Evolutionary conservation across 2,113 vertebrate species (phyloP), one percentile per base, ranked within the genome.

Genomic region (Myotis lucifugus): DNA sequence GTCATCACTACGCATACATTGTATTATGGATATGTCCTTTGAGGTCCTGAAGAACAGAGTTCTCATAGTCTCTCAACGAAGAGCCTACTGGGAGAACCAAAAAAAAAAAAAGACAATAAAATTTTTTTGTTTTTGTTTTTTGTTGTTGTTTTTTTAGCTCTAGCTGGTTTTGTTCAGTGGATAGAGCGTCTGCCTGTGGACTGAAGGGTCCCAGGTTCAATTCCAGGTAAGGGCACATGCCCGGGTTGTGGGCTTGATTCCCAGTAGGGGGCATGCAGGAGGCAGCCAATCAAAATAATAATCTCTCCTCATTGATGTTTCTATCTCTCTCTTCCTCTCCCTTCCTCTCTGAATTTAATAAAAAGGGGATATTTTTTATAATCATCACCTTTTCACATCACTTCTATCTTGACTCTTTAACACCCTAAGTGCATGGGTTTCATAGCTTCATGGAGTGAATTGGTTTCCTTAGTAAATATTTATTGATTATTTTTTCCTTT

Each of bases 1-100:
- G 48, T 97, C 67, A 88, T 59, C 74, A 96, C 2, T 29, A 88
- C 9, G 74, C 6, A 50, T 21, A 93, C 29, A 83, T 88, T 82
- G 3, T 72, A 79, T 83, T 78, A 79, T 67, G 67, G 29, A 87
- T 87, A 76, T 95, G 3, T 64, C 21, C 61, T 64, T n/a, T 14
- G 3, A 76, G 18, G 29, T 90, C 14, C 56, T 46, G 13, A 88
- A 74, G 13, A 85, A 72, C 9, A 87, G 27, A 27, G 32, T 93
- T 94, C 21, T 93, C 23, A 88, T 17, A 79, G 50, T 86, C 46
- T 92, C 29, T 21, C 25, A 77, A 77, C 6, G 88, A 67, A 42
- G 2, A 86, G 18, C 67, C 89, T 85, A 29, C 18, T 42, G 0
- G 52, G 52, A 88, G 34, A 84, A 89, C 13, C 18, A 84, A 91